Base-by-base conservation (phyloP, 2,797 vertebrate species). In the Sebastes variabilis region DNA sequence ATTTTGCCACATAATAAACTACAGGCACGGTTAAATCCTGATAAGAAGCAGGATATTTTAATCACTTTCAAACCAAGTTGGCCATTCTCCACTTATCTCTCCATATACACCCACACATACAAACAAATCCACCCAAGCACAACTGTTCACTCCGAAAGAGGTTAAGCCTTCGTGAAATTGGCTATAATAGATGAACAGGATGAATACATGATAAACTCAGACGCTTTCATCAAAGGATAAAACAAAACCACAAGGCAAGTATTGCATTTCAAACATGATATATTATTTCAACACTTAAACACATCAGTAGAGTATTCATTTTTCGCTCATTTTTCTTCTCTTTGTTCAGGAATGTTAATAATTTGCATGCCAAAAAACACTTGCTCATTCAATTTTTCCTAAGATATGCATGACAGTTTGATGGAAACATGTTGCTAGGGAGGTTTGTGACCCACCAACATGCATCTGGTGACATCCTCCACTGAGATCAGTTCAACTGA, bases 101-200 rank as follows among this genome's bases (percentile, higher is more conserved):
- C 46, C 25, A 24, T 65, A 75, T 13, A 16, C 64, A 61, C 78
- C 70, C 49, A 79, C 79, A 36, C 59, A 81, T 25, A 55, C 27
- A 79, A 88, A 80, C 64, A 82, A 60, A 87, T 73, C 56, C 49
- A 81, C 46, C 79, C 69, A 46, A 67, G 62, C 64, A 54, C 6
- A 49, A 49, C 46, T 46, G 72, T 70, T 74, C 56, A 73, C 62
- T 72, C 25, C 9, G 46, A 27, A 74, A 72, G 55, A 9, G 6
- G 16, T 79, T 54, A 52, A 60, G 36, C 56, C 24, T 22, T 65
- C 2, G 34, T 66, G 46, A 72, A 75, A 76, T 4, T 54, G n/a
- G 18, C 66, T 25, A 8, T 30, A 69, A 69, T 46, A 30, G 18
- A 75, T 65, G 46, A 71, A 78, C n/a, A 42, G 22, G 3, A 61